Percentiles rank a stretch among this genome's conserved stretches.
phyloP scores from a whole-genome alignment of 2,113 vertebrate genomes.

The Centrocercus urophasianus region DNA sequence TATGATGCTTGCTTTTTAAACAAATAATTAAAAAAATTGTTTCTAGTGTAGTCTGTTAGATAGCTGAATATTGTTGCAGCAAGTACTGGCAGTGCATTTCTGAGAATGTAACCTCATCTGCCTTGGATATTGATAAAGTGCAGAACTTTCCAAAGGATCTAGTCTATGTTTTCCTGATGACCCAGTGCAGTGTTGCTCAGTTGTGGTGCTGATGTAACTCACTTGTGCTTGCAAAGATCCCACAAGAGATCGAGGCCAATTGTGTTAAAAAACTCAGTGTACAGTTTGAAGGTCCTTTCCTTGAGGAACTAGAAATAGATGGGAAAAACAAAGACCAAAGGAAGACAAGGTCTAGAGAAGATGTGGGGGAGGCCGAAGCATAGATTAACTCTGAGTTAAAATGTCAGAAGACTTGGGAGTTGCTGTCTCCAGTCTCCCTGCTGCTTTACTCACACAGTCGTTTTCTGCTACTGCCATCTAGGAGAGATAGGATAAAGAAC shows the following conservation, averaged over 20 bases:
- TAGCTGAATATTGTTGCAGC: background rate
- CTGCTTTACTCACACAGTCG: rapidly evolving
- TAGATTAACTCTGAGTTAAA: background rate
- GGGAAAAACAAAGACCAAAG: background rate
- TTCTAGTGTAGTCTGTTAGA: background rate
- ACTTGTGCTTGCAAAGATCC: background rate
- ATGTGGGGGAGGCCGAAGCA: background rate
- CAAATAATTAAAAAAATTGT: background rate
- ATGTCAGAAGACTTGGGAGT: background rate
- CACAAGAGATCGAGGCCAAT: background rate
- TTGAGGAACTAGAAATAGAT: background rate
- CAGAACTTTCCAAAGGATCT: background rate
- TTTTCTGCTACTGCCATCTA: background rate
- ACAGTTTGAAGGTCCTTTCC: background rate
- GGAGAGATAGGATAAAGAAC: background rate
- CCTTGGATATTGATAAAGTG: background rate
- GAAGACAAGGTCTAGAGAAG: background rate
- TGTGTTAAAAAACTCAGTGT: background rate
- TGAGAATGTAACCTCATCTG: background rate
- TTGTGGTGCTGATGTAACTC: background rate
- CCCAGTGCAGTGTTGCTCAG: background rate
- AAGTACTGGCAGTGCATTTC: background rate
- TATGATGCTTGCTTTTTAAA: background rate
- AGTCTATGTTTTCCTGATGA: background rate
- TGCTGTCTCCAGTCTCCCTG: background rate